These are phyloP conservation scores for Premnoplex brunnescens DNA, from an alignment of 2,797 vertebrate species.

Conservation along the genomic window DNA sequence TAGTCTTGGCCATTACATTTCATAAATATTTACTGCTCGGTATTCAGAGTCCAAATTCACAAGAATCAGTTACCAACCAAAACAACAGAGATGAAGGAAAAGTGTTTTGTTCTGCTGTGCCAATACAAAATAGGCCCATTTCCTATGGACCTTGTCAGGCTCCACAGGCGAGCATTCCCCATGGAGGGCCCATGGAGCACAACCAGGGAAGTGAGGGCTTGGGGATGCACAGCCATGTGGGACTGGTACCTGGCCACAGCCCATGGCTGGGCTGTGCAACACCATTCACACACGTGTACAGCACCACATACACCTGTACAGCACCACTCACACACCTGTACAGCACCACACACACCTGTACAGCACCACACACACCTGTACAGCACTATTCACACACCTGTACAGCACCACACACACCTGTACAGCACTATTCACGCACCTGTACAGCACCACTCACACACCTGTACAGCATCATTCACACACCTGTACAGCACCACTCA, in stretches of 20 bases:
- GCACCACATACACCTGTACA: not conserved
- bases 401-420: not conserved
- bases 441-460: too few relatives aligned
- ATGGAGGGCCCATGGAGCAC: rapidly evolving
- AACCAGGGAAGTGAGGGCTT: rapidly evolving
- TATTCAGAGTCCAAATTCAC: not conserved
- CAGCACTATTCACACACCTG: not conserved
- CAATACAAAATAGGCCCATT: rapidly evolving
- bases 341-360: too few relatives aligned
- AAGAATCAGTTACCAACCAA: not conserved
- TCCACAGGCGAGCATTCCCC: not conserved
- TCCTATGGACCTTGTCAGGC: rapidly evolving
- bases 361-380: too few relatives aligned
- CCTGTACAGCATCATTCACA: not conserved
- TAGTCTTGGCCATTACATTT: constrained; percentile 29
- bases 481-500: not conserved
- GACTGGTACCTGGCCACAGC: not conserved
- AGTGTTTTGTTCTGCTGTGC: not conserved
- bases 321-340: too few relatives aligned
- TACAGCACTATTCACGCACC: too few relatives aligned
- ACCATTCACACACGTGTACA: not conserved
- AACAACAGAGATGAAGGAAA: not conserved
- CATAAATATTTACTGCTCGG: constrained; percentile 22
- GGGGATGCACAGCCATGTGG: not conserved
- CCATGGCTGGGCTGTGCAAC: not conserved